phyloP scores from a whole-genome alignment of 2,113 vertebrate genomes.

The Anhinga anhinga region DNA sequence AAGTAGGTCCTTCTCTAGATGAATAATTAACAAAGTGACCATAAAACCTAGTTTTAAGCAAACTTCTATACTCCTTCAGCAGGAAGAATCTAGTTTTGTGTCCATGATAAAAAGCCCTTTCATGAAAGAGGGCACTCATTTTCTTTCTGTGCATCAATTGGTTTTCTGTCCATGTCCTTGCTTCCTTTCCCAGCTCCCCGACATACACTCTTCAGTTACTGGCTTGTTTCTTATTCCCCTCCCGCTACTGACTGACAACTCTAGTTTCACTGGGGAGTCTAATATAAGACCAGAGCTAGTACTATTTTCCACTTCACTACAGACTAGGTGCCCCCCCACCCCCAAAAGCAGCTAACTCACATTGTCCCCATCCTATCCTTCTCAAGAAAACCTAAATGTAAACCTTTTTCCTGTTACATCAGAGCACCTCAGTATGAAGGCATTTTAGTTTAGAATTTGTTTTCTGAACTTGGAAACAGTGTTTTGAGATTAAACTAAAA shows the following conservation, averaged over 20 bases:
- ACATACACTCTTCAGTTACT: neutral
- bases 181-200: neutral
- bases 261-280: neutral
- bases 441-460: neutral
- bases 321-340: neutral
- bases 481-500: neutral
- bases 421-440: neutral
- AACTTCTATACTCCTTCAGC: neutral
- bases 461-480: neutral
- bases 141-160: conserved; percentile 17
- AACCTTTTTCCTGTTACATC: neutral
- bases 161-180: conserved; percentile 8
- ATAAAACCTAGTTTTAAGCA: neutral
- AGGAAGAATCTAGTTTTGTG: conserved; percentile 43
- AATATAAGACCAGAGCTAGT: neutral
- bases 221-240: neutral
- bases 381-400: neutral
- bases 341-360: neutral
- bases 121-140: neutral
- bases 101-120: conserved; percentile 12
- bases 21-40: conserved; percentile 13
- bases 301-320: neutral
- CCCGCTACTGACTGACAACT: neutral
- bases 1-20: neutral
- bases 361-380: neutral